These are phyloP conservation scores for Dreissena rostriformis DNA, from an alignment of 1,140 invertebrate species.

Conservation along the genomic window DNA sequence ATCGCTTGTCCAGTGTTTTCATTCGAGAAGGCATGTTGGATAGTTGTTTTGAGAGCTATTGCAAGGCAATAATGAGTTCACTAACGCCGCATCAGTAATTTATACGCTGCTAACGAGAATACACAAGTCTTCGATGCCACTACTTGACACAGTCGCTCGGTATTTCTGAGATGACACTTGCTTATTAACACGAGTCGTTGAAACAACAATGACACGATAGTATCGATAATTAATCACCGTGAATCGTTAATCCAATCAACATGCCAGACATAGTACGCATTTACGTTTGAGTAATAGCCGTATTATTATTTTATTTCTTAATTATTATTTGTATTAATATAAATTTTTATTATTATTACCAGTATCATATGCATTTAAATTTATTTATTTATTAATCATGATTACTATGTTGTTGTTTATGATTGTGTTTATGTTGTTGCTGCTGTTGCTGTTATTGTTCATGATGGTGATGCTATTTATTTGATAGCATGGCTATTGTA, in stretches of 20 bases:
- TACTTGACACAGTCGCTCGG: conserved; percentile 19
- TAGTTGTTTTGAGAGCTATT: conserved; percentile 23
- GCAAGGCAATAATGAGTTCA: neutral
- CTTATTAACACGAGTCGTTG: conserved; percentile 38
- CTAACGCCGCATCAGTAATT: neutral
- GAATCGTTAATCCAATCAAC: neutral
- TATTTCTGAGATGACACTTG: conserved; percentile 30
- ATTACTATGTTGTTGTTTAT: too few species aligned
- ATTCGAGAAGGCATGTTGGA: conserved; percentile 30
- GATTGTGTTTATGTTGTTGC: too few species aligned
- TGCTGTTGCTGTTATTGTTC: too few species aligned
- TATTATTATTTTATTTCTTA: too few species aligned
- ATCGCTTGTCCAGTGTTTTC: conserved; percentile 33
- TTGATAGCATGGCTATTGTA: too few species aligned
- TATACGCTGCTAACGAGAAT: neutral
- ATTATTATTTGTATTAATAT: too few species aligned
- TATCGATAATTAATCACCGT: conserved; percentile 33
- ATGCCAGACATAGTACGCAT: conserved; percentile 8
- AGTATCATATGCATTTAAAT: too few species aligned
- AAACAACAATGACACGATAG: conserved; percentile 29
- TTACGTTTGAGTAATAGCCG: neutral
- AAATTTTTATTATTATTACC: too few species aligned
- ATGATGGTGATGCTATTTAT: too few species aligned
- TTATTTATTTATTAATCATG: too few species aligned
- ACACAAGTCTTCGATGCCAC: conserved; percentile 25